phyloP scores from a whole-genome alignment of 2,113 vertebrate species.

The Tapirus terrestris region DNA sequence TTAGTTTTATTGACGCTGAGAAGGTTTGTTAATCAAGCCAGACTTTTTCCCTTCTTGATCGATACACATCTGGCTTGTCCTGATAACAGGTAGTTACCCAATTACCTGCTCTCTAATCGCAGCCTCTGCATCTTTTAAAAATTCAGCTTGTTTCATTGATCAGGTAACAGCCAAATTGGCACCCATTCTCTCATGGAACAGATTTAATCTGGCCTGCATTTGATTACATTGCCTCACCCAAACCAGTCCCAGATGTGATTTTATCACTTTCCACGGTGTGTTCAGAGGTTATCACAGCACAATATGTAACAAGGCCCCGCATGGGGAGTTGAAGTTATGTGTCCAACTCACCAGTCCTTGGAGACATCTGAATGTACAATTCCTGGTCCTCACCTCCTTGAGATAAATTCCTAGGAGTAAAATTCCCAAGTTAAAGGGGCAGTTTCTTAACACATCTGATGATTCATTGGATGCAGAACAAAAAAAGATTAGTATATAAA shows the following conservation, averaged over 20 bases:
- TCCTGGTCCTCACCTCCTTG: background rate
- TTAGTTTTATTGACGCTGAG: constrained; percentile 66
- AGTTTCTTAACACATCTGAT: background rate
- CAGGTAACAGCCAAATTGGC: constrained; percentile 42
- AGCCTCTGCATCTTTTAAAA: constrained; percentile 11
- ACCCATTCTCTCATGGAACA: background rate
- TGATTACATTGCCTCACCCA: constrained; percentile 62
- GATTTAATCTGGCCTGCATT: constrained; percentile 10
- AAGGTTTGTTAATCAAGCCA: constrained; percentile 72
- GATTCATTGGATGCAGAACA: background rate
- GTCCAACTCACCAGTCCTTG: background rate
- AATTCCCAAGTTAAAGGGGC: background rate
- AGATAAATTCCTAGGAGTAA: background rate
- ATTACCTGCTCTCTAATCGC: constrained; percentile 63
- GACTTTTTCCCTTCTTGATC: constrained; percentile 59
- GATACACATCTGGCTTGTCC: constrained; percentile 57
- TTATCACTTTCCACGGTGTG: background rate
- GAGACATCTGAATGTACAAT: background rate
- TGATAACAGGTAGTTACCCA: constrained; percentile 61
- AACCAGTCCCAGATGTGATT: background rate
- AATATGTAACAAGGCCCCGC: fast-evolving
- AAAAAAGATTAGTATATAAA: background rate
- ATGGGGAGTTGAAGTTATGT: fast-evolving
- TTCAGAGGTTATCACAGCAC: background rate
- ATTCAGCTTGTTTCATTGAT: background rate